phyloP scores from a whole-genome alignment of 2,888 invertebrate species.

The Tupiocoris notatus region DNA sequence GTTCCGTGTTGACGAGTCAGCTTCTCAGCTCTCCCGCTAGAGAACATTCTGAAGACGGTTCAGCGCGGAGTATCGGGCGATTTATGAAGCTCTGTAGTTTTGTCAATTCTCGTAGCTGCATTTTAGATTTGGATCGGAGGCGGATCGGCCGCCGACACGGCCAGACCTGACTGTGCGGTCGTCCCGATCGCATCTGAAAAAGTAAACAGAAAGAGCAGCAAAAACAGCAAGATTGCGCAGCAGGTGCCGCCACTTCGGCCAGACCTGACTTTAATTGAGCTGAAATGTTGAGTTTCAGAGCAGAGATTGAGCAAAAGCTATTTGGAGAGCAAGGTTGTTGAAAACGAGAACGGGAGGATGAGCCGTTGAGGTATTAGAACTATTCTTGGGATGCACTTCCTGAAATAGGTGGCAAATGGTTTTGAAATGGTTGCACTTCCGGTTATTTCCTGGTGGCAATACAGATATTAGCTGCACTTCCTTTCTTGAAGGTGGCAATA shows the following conservation, averaged over 20 bases:
- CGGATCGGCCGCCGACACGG: background rate
- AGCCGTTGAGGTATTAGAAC: background rate
- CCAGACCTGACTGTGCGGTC: background rate
- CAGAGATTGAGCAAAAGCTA: background rate
- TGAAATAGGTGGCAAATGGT: background rate
- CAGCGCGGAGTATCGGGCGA: no score
- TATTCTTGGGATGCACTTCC: background rate
- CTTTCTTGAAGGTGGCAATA: background rate
- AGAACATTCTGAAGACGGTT: no score
- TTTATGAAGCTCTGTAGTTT: no score
- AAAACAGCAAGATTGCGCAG: background rate
- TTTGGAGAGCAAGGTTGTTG: background rate
- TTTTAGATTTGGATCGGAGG: background rate
- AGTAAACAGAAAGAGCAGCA: background rate
- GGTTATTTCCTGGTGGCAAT: background rate
- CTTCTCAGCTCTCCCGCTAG: no score
- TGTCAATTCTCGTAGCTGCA: background rate
- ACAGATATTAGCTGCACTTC: background rate
- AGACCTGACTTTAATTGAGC: background rate
- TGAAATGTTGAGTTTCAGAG: background rate
- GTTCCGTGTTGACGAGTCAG: no score
- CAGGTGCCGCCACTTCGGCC: background rate
- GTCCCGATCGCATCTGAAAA: background rate
- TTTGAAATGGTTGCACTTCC: background rate
- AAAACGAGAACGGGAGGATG: no score